These are phyloP conservation scores for Melanogrammus aeglefinus DNA, from an alignment of 2,797 vertebrate species.

Conservation along the genomic window DNA sequence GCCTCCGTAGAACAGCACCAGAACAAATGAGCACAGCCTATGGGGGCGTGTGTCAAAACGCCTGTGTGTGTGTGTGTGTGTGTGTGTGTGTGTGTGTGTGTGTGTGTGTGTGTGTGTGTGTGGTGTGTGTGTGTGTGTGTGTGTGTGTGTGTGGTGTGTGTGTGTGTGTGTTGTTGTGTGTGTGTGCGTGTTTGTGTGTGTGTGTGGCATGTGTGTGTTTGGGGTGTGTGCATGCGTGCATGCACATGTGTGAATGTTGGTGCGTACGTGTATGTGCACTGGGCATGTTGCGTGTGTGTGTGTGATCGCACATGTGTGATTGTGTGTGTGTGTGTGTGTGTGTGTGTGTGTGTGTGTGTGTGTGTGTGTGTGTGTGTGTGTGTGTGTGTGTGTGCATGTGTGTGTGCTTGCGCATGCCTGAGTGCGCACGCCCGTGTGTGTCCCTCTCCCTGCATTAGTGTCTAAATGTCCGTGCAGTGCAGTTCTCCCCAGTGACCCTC, in stretches of 20 bases:
- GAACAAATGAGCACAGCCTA: constrained; percentile 38
- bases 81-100: constrained; percentile 20
- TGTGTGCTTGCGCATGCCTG: neutral
- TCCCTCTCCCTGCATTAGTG: neutral
- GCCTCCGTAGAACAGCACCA: constrained; percentile 37
- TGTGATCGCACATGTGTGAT: constrained; percentile 24
- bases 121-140: no score
- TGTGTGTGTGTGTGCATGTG: constrained; percentile 5
- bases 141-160: neutral
- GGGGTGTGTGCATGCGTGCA: no score
- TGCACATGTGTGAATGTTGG: neutral
- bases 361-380: neutral
- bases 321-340: constrained; percentile 15
- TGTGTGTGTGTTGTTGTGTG: constrained; percentile 14
- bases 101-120: neutral
- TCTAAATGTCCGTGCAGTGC: constrained; percentile 13
- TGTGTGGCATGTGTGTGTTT: neutral
- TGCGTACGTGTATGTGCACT: neutral
- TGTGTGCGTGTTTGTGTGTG: constrained; percentile 22
- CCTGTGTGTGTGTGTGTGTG: constrained; percentile 10
- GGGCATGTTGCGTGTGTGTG: constrained; percentile 16
- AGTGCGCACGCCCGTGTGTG: constrained; percentile 13
- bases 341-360: constrained; percentile 20
- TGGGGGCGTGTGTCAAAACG: constrained; percentile 14
- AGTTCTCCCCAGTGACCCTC: constrained; percentile 32